These are phyloP conservation scores for Labroides dimidiatus DNA, from an alignment of 2,797 vertebrate species.

Conservation along the genomic window DNA sequence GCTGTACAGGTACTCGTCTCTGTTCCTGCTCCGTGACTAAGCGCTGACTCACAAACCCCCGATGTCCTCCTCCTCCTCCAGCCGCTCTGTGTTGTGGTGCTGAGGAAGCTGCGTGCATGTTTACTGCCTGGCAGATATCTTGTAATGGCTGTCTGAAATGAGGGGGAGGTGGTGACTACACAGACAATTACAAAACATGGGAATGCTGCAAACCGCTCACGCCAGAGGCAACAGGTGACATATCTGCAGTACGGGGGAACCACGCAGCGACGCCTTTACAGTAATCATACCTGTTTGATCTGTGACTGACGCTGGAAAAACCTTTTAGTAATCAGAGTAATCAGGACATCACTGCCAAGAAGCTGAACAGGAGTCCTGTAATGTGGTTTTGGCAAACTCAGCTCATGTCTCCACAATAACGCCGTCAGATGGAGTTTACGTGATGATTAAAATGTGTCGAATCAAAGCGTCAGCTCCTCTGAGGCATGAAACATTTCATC, in stretches of 20 bases:
- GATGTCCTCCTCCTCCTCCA: slow-evolving; percentile 9
- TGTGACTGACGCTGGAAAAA: slow-evolving; percentile 12
- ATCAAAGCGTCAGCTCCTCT: neutral
- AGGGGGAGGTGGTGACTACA: slow-evolving; percentile 60
- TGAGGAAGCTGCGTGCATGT: slow-evolving; percentile 33
- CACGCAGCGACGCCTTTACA: slow-evolving; percentile 22
- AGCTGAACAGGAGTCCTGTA: neutral
- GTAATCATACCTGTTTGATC: slow-evolving; percentile 8
- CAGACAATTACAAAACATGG: slow-evolving; percentile 68
- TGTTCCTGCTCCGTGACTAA: slow-evolving; percentile 68
- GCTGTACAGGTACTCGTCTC: slow-evolving; percentile 56
- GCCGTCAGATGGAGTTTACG: neutral
- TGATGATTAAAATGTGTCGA: neutral
- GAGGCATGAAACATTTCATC: too few relatives aligned
- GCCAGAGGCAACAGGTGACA: slow-evolving; percentile 61
- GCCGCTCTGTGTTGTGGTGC: slow-evolving; percentile 29
- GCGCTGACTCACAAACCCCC: slow-evolving; percentile 51
- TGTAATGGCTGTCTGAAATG: slow-evolving; percentile 51
- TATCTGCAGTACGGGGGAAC: slow-evolving; percentile 7
- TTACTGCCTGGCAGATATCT: slow-evolving; percentile 56
- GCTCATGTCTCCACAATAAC: neutral
- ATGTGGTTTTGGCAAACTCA: neutral
- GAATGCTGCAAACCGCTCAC: slow-evolving; percentile 60
- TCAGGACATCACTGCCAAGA: neutral
- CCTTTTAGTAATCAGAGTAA: slow-evolving; percentile 4